Base-by-base conservation (phyloP, 1,140 invertebrate species). In the Pachypsylla venusta region DNA sequence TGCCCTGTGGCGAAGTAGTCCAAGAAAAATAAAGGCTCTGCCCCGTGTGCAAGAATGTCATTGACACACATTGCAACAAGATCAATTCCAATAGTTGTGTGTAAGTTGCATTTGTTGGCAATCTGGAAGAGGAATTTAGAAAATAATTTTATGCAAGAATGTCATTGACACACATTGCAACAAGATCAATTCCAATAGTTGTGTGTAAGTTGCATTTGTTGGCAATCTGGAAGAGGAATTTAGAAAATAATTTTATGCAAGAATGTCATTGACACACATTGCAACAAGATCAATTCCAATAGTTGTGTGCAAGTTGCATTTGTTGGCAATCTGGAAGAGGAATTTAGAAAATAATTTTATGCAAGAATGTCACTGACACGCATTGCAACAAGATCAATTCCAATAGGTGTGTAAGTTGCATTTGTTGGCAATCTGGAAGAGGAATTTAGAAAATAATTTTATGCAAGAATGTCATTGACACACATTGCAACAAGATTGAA, bases 141-240 rank as follows among this genome's bases (percentile, higher is more conserved):
- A n/a, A n/a, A n/a, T n/a, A n/a, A n/a, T n/a, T n/a, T n/a, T n/a
- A n/a, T n/a, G 89, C 91, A 20, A 98, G 73, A 53, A 98, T 82
- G 72, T 98, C 94, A 75, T 99, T 99, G 1, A 94, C 93, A 69
- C 92, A 95, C 90, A 97, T 96, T 10, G 94, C 95, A 10, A 99
- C 94, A 27, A 98, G 76, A 75, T 98, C 96, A 65, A 93, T 86
- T 1, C 95, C 96, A 58, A 98, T 81, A 0, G 85, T 87, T 62
- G 85, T 77, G 69, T 93, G 92, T 53, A 84, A 81, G 20, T 82
- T 78, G 57, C 80, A 79, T 58, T 79, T 77, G 67, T 93, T 79
- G 0, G 93, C 93, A 65, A 97, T 81, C 82, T 94, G 68, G 28
- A 70, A 69, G 25, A 62, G 62, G 13, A n/a, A n/a, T n/a, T n/a